These are phyloP conservation scores for Lagopus leucura DNA, from an alignment of 2,113 vertebrate genomes.

Conservation along the genomic window DNA sequence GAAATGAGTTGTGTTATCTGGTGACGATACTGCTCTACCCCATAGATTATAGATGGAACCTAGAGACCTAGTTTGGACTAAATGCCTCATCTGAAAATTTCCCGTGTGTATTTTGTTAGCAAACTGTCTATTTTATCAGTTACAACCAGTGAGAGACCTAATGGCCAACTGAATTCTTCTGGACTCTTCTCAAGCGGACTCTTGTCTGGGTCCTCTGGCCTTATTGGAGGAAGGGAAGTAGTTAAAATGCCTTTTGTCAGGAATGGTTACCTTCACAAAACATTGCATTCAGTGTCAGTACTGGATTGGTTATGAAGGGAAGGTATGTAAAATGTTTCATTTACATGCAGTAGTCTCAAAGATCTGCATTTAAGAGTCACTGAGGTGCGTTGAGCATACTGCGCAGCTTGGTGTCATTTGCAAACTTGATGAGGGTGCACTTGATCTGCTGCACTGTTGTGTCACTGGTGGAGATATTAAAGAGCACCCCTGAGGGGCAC, in stretches of 20 bases:
- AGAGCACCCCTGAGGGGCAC: no score
- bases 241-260: background rate
- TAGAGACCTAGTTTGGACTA: background rate
- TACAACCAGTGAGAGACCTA: background rate
- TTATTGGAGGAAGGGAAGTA: background rate
- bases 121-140: background rate
- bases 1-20: background rate
- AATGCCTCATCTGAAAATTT: background rate
- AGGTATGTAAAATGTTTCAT: background rate
- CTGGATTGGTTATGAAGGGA: background rate
- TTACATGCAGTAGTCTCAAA: background rate
- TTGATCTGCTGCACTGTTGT: no score
- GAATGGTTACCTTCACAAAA: background rate
- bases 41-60: background rate
- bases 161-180: background rate
- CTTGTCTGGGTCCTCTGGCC: background rate
- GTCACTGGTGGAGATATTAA: no score
- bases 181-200: background rate
- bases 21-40: background rate
- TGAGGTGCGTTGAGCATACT: background rate
- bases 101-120: background rate
- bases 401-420: no score
- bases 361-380: background rate
- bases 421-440: no score
- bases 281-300: rapidly evolving